Base-by-base conservation (phyloP, 2,113 vertebrate species). In the Paradoxurus hermaphroditus region DNA sequence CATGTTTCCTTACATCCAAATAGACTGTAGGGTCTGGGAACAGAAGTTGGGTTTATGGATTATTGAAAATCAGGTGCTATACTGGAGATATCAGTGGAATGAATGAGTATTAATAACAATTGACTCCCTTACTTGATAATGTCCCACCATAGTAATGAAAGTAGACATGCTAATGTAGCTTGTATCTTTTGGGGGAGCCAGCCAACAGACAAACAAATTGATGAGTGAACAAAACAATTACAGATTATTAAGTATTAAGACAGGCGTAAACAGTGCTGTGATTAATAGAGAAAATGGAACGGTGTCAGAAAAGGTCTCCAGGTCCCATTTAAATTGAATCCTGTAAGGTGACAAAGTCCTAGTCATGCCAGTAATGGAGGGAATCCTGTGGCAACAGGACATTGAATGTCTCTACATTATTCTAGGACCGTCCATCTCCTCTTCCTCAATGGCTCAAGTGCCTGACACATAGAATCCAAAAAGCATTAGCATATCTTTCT, bases 101-200 rank as follows among this genome's bases (percentile, higher is more conserved):
- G 56, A 59, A 59, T 25, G 56, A 25, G 8, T 59, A 59, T 59
- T 59, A 59, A 59, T 59, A 59, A 59, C 56, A 86, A 29, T 5
- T n/a, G 25, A 89, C 5, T n/a, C 25, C 12, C 70, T 82, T 85
- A 11, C 27, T 96, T 85, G 77, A 75, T 77, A 94, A 86, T 31
- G 73, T 34, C 34, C 81, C 18, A 39, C 1, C 34, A 25, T 83
- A 63, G 34, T 29, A 62, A 89, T 83, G 56, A 63, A 70, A 78
- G 18, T 62, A 78, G 41, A 63, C 2, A 19, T 56, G 73, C 4
- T 93, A 78, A 86, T 49, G 36, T 53, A 72, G 27, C 10, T 39
- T 75, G 21, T 46, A 4, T 53, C 25, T 86, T 89, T 36, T 27
- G 11, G 19, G 21, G 14, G 51, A 82, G 2, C 6, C 27, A 86